These are phyloP conservation scores for Amblyraja radiata DNA, from an alignment of 2,797 vertebrate genomes.

Conservation along the genomic window DNA sequence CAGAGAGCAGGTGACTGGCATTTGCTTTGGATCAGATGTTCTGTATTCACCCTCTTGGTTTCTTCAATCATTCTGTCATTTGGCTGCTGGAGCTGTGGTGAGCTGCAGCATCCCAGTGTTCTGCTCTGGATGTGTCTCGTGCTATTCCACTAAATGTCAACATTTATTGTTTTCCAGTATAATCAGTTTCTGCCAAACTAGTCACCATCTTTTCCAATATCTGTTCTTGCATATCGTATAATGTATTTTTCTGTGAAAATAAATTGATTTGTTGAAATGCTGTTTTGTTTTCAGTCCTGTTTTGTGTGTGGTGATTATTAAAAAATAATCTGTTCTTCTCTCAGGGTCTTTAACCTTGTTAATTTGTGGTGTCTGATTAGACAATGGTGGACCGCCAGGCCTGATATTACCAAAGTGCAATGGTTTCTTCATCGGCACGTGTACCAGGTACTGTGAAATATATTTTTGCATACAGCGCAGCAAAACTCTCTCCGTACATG, in stretches of 20 bases:
- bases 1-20: not conserved
- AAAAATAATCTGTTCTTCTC: not conserved
- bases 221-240: slow-evolving; percentile 24
- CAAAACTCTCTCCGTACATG: no score
- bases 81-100: not conserved
- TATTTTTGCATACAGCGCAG: no score
- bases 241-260: slow-evolving; percentile 38
- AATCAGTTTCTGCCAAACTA: not conserved
- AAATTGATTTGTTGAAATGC: slow-evolving; percentile 30
- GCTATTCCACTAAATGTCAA: not conserved
- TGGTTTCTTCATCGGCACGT: no score
- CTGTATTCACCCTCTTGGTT: slow-evolving; percentile 7
- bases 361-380: not conserved
- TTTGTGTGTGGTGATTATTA: slow-evolving; percentile 3
- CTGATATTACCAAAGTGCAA: no score
- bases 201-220: slow-evolving; percentile 7
- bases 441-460: no score
- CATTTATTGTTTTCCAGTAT: not conserved
- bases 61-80: not conserved
- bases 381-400: no score
- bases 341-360: not conserved
- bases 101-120: slow-evolving; percentile 4
- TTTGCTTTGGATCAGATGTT: slow-evolving; percentile 27
- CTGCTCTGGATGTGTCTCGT: not conserved
- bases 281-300: not conserved